Base-by-base conservation (phyloP, 1,140 invertebrate species). In the Teleogryllus occipitalis region DNA sequence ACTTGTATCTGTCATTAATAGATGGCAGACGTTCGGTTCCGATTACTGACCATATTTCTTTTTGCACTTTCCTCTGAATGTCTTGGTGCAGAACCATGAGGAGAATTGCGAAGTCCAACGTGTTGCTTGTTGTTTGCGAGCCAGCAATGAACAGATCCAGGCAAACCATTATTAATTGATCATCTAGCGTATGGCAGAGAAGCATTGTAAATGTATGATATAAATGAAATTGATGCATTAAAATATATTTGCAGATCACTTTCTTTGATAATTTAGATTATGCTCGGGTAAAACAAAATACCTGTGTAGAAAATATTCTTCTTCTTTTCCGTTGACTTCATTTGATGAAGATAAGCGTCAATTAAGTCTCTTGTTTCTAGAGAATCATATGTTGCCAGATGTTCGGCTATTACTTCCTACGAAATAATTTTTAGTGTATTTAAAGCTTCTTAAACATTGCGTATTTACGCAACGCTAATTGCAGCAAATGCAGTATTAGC, bases 71-170 rank as follows among this genome's bases (percentile, higher is more conserved):
- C 0, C 86, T 82, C 84, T 96, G 94, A 4, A 94, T 85, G 22
- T 92, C 88, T 79, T 89, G 88, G 80, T 93, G 85, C 74, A 91
- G 84, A 1, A 93, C 84, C 83, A 94, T 89, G n/a, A 89, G 87
- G 72, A 95, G 86, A 48, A 96, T 86, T 0, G 90, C 88, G 86
- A 95, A 93, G 80, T 92, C 90, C 7, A 96, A 83, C 0, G 92
- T 90, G 48, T 88, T 91, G 72, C 92, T 90, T 0, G 94, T 96
- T 0, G 94, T 96, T 80, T 90, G 88, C 0, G 89, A 89, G 8
- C 93, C 93, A 7, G 92, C 93, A 80, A 94, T 90, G 78, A 94
- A 91, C 7, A 94, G 85, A 83, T 94, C 93, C 10, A 93, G 82
- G 80, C 92, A 89, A n/a, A 93, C 88, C 82, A 92, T 88, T 18